A percentile compares a stretch with the other conserved stretches of the same genome.
Conservation (phyloP, 2,888 invertebrate genomes). For the Bellardia pandia region DNA sequence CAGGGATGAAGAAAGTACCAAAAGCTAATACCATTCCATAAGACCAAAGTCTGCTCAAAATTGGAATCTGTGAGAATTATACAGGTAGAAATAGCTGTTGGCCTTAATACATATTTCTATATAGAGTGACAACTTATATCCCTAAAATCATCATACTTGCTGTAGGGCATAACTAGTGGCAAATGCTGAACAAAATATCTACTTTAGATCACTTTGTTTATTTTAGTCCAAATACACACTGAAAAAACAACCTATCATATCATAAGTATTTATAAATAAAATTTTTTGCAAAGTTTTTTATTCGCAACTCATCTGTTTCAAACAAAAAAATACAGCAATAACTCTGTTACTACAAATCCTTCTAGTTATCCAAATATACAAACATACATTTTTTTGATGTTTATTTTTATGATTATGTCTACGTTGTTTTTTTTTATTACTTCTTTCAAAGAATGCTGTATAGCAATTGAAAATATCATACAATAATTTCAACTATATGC, state of each 20-base stretch:
- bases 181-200: slow-evolving; percentile 2
- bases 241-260: slow-evolving; percentile 29
- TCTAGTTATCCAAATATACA: slow-evolving; percentile 59
- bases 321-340: slow-evolving; percentile 33
- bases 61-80: too few relatives aligned
- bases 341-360: slow-evolving; percentile 61
- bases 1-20: too few relatives aligned
- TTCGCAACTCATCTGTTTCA: slow-evolving; percentile 45
- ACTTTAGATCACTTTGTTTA: slow-evolving; percentile 27
- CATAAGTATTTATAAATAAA: slow-evolving; percentile 5
- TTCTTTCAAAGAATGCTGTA: slow-evolving; percentile 31
- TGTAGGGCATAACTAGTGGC: slow-evolving; percentile 1
- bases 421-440: slow-evolving; percentile 40
- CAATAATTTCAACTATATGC: slow-evolving; percentile 23
- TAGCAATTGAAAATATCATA: slow-evolving; percentile 59
- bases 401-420: slow-evolving; percentile 73
- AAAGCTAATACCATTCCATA: too few relatives aligned
- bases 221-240: slow-evolving; percentile 10
- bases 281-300: slow-evolving; percentile 22
- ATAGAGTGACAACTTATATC: too few relatives aligned
- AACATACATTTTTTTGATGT: slow-evolving; percentile 23
- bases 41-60: too few relatives aligned
- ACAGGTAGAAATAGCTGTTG: too few relatives aligned
- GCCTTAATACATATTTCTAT: too few relatives aligned
- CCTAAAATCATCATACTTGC: background rate